Conservation (phyloP, 2,888 invertebrate genomes). For the Bombylius discolor region DNA sequence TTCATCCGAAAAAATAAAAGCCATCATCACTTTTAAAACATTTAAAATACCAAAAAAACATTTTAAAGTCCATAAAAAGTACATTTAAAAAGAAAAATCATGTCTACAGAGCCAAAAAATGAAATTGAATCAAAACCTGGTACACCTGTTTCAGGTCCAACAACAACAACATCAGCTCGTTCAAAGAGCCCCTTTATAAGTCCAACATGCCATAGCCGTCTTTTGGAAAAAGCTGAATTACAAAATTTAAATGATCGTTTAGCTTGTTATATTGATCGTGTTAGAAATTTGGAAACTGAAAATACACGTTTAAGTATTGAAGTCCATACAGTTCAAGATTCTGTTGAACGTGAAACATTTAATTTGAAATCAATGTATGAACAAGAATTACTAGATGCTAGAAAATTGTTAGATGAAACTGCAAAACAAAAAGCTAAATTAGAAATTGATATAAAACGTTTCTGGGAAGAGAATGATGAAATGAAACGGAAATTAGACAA, state of each 20-base stretch:
- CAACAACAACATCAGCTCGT: conserved; percentile 30
- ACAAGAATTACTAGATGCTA: conserved; percentile 78
- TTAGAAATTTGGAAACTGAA: conserved; percentile 82
- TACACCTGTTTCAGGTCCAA: conserved; percentile 51
- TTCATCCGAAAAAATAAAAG: no score
- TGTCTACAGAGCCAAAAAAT: conserved; percentile 23
- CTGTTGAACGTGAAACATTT: conserved; percentile 73
- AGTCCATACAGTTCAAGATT: conserved; percentile 74
- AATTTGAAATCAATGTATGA: conserved; percentile 88
- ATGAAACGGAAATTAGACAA: conserved; percentile 47
- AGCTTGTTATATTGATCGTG: conserved; percentile 91
- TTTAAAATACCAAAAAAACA: background rate
- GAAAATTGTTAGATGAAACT: conserved; percentile 82
- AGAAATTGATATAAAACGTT: conserved; percentile 81
- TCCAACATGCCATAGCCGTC: conserved; percentile 76
- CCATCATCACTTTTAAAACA: background rate
- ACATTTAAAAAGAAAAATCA: conserved; percentile 11
- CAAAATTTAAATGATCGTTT: conserved; percentile 91
- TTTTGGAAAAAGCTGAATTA: conserved; percentile 88
- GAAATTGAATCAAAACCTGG: conserved; percentile 34
- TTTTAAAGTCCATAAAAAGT: background rate
- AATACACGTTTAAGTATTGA: conserved; percentile 74
- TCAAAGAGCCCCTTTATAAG: conserved; percentile 58
- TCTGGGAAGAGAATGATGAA: conserved; percentile 77
- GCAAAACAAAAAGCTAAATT: conserved; percentile 85